Conservation (phyloP, 2,113 vertebrate species). For the Apodemus speciosus region DNA sequence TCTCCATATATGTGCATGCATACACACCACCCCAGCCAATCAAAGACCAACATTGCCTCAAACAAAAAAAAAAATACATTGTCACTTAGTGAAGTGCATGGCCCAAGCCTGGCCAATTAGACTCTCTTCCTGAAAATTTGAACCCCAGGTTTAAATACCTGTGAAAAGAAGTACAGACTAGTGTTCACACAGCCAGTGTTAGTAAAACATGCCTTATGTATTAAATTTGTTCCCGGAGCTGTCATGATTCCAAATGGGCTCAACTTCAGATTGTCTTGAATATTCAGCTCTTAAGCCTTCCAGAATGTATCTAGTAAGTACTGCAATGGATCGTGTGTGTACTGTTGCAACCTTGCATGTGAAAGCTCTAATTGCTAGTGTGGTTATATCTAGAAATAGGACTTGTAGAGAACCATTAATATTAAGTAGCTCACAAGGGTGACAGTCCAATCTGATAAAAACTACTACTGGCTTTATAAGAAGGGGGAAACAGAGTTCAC, state of each 20-base stretch:
- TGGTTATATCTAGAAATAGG: constrained; percentile 33
- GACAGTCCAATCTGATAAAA: not conserved
- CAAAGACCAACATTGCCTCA: not conserved
- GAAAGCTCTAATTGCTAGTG: not conserved
- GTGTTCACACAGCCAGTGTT: not conserved
- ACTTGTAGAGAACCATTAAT: constrained; percentile 17
- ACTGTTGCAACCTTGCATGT: not conserved
- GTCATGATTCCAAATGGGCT: not conserved
- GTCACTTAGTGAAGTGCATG: not conserved
- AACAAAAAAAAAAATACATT: not conserved
- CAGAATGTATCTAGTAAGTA: constrained; percentile 16
- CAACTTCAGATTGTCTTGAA: constrained; percentile 36
- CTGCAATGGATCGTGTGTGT: not conserved
- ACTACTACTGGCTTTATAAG: not conserved
- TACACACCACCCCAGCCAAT: not conserved
- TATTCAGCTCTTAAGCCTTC: not conserved
- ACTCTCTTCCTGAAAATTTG: constrained; percentile 19
- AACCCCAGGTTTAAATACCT: constrained; percentile 15
- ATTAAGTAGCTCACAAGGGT: not conserved
- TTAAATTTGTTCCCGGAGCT: not conserved
- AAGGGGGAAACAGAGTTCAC: not conserved
- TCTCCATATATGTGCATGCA: not conserved
- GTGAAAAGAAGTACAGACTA: constrained; percentile 23
- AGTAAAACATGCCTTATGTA: not conserved
- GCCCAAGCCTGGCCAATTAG: not conserved